A percentile compares a stretch with the other conserved stretches of the same genome.
These are phyloP conservation scores for Oreotrochilus melanogaster DNA, from an alignment of 2,113 vertebrate genomes.

Conservation along the genomic window DNA sequence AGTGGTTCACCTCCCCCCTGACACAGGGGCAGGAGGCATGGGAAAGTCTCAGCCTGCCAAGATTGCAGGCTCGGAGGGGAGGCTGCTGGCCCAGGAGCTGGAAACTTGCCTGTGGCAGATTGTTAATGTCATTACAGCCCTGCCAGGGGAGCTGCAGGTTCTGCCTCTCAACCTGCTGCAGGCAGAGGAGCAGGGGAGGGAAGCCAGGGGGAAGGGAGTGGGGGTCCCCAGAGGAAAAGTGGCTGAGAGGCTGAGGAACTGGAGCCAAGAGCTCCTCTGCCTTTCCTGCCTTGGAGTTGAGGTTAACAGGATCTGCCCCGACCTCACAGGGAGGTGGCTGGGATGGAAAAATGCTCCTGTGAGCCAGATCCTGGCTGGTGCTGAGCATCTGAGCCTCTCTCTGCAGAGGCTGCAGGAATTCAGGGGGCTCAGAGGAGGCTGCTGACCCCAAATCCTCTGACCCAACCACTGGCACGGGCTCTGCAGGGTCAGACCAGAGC, in stretches of 20 bases:
- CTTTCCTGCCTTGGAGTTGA: neutral
- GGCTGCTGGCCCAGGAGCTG: conserved; percentile 44
- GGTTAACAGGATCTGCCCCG: too few species aligned
- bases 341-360: too few species aligned
- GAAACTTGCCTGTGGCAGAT: conserved; percentile 51
- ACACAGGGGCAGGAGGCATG: conserved; percentile 67
- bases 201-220: neutral
- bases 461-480: accelerated
- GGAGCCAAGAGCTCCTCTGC: accelerated
- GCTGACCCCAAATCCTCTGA: neutral
- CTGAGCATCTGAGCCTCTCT: neutral
- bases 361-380: neutral
- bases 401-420: neutral
- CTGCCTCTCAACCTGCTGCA: conserved; percentile 71
- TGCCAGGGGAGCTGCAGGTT: conserved; percentile 66
- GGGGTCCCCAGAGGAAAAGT: neutral
- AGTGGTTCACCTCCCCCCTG: conserved; percentile 54
- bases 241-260: neutral
- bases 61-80: conserved; percentile 2
- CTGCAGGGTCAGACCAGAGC: neutral
- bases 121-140: conserved; percentile 36
- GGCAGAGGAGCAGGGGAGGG: neutral
- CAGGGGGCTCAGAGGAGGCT: neutral
- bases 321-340: too few species aligned
- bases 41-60: conserved; percentile 68